Percentiles rank a stretch among this genome's conserved stretches.
phyloP scores from a whole-genome alignment of 2,113 vertebrate species.

The Rynchops niger region DNA sequence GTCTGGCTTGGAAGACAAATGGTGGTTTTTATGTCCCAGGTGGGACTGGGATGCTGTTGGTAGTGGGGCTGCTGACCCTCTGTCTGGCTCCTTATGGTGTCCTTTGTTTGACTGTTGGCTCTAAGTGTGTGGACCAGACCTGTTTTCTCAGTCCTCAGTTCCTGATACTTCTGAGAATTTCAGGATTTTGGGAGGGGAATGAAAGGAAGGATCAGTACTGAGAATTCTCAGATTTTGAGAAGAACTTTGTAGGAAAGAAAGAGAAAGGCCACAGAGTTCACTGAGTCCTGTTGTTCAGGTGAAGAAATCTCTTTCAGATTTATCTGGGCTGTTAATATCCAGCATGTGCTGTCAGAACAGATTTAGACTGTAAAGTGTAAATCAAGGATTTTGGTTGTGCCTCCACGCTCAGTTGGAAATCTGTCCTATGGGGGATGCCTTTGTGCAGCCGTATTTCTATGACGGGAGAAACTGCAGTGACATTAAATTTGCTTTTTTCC shows the following conservation, averaged over 20 bases:
- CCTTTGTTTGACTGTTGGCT: constrained; percentile 39
- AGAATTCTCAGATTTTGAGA: background rate
- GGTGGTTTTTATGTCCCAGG: background rate
- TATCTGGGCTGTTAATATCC: background rate
- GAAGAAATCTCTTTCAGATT: background rate
- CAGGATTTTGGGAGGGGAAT: background rate
- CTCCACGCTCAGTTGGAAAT: background rate
- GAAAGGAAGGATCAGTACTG: background rate
- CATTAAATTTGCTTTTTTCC: background rate
- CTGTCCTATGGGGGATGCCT: background rate
- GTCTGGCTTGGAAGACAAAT: background rate
- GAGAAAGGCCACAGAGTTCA: background rate
- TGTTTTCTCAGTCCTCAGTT: background rate
- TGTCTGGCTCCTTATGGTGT: background rate
- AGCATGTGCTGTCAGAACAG: background rate
- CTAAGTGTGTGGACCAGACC: background rate
- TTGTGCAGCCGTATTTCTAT: background rate
- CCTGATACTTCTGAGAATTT: background rate
- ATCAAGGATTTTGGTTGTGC: background rate
- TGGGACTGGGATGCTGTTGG: background rate
- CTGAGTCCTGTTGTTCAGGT: background rate
- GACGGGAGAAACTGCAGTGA: background rate
- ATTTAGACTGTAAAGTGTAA: background rate
- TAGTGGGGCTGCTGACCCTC: background rate
- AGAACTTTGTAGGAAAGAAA: background rate